Evolutionary conservation across 2,797 vertebrate genomes (phyloP).

Genomic region (Podarcis siculus): DNA sequence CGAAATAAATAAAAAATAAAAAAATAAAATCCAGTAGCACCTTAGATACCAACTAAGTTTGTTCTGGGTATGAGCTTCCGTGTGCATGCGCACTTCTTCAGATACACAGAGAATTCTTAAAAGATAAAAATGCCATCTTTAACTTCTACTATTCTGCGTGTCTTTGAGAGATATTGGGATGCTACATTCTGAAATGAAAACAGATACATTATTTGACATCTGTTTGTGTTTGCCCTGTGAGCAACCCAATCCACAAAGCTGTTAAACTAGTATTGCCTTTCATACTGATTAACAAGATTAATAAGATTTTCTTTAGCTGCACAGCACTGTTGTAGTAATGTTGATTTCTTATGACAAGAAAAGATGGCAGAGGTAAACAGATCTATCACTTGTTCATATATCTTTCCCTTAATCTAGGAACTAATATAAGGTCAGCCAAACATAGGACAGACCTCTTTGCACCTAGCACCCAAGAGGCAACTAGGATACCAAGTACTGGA

Average conservation of each 20-base stretch:
- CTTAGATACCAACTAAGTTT: too few species aligned
- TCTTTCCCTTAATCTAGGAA: not conserved
- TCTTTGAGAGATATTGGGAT: not conserved
- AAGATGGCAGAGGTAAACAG: not conserved
- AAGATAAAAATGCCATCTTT: not conserved
- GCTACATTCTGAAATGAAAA: not conserved
- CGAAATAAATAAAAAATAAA: too few species aligned
- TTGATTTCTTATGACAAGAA: not conserved
- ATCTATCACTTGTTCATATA: not conserved
- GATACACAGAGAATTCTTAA: not conserved
- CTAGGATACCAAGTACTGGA: too few species aligned
- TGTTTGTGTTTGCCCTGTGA: not conserved
- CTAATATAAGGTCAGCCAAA: not conserved
- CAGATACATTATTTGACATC: not conserved
- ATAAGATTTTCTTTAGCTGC: not conserved
- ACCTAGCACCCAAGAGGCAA: not conserved
- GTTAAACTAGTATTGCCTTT: not conserved
- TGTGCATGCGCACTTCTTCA: too few species aligned
- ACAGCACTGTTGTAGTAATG: not conserved
- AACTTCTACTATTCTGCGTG: slow-evolving; percentile 18
- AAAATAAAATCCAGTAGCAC: too few species aligned
- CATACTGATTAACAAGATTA: not conserved
- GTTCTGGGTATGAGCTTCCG: too few species aligned
- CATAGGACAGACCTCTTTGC: not conserved
- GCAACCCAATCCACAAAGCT: not conserved